phyloP scores from a whole-genome alignment of 2,797 vertebrate species.

The Lacerta viridis region DNA sequence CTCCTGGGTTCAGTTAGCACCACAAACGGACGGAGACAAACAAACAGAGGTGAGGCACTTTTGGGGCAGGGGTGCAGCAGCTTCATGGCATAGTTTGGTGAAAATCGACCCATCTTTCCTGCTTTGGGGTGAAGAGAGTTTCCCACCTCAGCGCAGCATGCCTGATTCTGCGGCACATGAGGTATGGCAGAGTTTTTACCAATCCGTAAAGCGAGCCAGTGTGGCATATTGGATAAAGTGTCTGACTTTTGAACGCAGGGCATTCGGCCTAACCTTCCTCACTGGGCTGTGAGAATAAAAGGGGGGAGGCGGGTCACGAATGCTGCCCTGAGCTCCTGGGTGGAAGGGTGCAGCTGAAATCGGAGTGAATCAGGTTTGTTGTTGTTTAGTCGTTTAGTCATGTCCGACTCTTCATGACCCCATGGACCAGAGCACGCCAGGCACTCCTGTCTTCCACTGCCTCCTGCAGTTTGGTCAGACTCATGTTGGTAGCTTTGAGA shows the following conservation, averaged over 20 bases:
- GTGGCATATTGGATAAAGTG: background rate
- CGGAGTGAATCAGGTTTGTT: background rate
- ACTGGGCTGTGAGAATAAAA: background rate
- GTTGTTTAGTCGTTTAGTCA: no score
- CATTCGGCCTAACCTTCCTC: background rate
- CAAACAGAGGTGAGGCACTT: background rate
- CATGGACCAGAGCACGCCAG: no score
- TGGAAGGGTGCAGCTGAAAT: background rate
- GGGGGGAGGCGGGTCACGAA: background rate
- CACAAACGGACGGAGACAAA: background rate
- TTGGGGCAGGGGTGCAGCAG: conserved; percentile 4
- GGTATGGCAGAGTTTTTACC: conserved; percentile 54
- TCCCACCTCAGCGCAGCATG: conserved; percentile 39
- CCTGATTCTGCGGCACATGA: conserved; percentile 43
- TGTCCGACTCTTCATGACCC: no score
- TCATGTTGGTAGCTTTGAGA: no score
- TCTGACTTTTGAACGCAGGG: background rate
- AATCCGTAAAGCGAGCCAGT: background rate
- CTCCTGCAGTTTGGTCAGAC: no score
- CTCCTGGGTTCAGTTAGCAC: conserved; percentile 7
- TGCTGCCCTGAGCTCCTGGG: background rate
- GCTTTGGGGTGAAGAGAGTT: conserved; percentile 38
- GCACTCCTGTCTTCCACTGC: no score
- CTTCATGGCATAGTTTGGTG: background rate
- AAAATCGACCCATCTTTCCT: conserved; percentile 46